Evolutionary conservation across 2,888 invertebrate genomes (phyloP), one percentile per base, ranked within the genome.

Genomic region (Erynnis tages): DNA sequence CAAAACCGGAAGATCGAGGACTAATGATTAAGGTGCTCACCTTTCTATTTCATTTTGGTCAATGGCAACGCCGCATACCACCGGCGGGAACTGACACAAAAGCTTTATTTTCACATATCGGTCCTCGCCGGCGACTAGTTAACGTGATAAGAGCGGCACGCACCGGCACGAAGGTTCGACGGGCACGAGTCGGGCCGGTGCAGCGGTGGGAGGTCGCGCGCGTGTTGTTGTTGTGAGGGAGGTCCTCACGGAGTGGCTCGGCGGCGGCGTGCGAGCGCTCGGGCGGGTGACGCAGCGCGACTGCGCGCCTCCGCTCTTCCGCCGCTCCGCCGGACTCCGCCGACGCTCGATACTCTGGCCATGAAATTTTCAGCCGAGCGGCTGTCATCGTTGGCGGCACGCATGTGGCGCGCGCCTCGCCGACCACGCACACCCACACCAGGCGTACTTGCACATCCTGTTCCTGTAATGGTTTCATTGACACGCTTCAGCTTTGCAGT

Each of bases 41-140:
- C 86, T 85, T 79, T 82, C 82, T 86, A 85, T 88, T 86, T 87
- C 88, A 89, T 88, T 72, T 80, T 84, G 77, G 72, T 62, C 63
- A 59, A 65, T 66, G 66, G 69, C 65, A 69, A 68, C 70, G 65
- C 77, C 75, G 72, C 85, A 83, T 84, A 71, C 66, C 71, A 68
- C 65, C 67, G 68, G 66, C 69, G 69, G 73, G 71, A 62, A 68
- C 58, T 63, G 66, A 71, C 74, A 79, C 71, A 69, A 66, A 64
- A 69, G 63, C 62, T 65, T 64, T 65, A 67, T 66, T 65, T 71
- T 78, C 78, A 82, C 85, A 83, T 82, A 66, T 71, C 79, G 66
- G 58, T 58, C 57, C 56, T 54, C 49, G 56, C 41, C 54, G 38
- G 55, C 55, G 59, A 58, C 54, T 57, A 54, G 57, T 55, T 67